phyloP scores from a whole-genome alignment of 1,140 invertebrate species.

The Hyposmocoma kahamanoa region DNA sequence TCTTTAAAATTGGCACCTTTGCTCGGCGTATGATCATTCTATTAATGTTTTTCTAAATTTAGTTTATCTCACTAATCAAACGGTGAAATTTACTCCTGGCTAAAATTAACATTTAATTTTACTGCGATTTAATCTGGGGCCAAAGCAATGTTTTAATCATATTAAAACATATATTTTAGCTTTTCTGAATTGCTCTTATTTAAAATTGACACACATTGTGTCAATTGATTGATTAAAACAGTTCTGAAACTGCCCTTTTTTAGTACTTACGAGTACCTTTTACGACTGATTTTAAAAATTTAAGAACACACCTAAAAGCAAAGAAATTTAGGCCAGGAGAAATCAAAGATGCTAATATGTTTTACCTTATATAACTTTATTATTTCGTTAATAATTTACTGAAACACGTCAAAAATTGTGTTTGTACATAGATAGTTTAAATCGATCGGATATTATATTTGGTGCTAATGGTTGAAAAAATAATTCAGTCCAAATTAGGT shows the following conservation, averaged over 20 bases:
- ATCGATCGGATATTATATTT: slow-evolving; percentile 54
- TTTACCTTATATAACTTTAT: neutral
- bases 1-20: neutral
- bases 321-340: neutral
- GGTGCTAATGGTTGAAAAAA: slow-evolving; percentile 47
- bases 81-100: neutral
- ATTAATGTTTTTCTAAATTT: neutral
- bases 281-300: neutral
- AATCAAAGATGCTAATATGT: neutral
- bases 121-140: too few relatives aligned
- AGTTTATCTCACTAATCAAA: neutral
- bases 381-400: neutral
- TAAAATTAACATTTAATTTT: too few relatives aligned
- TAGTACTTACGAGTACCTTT: too few relatives aligned
- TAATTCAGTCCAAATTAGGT: slow-evolving; percentile 31
- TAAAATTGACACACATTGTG: too few relatives aligned
- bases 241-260: too few relatives aligned
- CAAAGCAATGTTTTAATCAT: too few relatives aligned
- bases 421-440: slow-evolving; percentile 45
- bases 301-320: neutral
- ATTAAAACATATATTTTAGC: too few relatives aligned
- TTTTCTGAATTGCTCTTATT: too few relatives aligned
- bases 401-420: neutral
- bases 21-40: neutral
- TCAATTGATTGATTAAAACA: too few relatives aligned